Conservation (phyloP, 2,113 vertebrate genomes). For the Salvelinus alpinus region DNA sequence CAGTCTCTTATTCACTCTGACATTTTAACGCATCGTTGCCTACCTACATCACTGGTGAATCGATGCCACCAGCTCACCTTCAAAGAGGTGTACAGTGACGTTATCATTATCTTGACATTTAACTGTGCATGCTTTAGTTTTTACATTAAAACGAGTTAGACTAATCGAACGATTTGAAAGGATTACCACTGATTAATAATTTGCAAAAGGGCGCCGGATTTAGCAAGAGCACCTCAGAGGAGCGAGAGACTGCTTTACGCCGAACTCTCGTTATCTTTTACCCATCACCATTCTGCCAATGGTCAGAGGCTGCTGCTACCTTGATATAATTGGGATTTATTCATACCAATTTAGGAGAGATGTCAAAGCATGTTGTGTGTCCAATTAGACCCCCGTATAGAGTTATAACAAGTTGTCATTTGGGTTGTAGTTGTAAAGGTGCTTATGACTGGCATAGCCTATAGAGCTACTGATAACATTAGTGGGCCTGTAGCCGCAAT, state of each 20-base stretch:
- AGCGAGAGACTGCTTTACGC: not conserved
- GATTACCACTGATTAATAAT: not conserved
- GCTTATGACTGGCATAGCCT: not conserved
- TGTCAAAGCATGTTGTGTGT: not conserved
- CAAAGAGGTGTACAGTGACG: constrained; percentile 3
- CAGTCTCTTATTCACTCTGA: not conserved
- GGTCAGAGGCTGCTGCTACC: not conserved
- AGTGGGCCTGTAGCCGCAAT: constrained; percentile 4
- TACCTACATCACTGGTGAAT: not conserved
- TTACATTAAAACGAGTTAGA: not conserved
- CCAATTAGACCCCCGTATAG: not conserved
- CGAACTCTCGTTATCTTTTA: not conserved
- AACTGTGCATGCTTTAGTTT: not conserved
- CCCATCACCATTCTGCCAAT: not conserved
- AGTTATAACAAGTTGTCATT: not conserved
- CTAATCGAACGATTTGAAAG: not conserved
- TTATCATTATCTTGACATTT: not conserved
- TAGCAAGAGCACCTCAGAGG: not conserved
- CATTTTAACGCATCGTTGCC: constrained; percentile 9
- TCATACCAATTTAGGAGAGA: not conserved
- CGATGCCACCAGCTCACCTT: constrained; percentile 7
- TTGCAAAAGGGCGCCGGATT: not conserved
- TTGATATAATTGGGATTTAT: not conserved
- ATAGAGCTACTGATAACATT: too few species aligned
- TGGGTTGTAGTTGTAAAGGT: not conserved